Base-by-base conservation (phyloP, 2,797 vertebrate genomes). In the Petrocephalus sullivani region DNA sequence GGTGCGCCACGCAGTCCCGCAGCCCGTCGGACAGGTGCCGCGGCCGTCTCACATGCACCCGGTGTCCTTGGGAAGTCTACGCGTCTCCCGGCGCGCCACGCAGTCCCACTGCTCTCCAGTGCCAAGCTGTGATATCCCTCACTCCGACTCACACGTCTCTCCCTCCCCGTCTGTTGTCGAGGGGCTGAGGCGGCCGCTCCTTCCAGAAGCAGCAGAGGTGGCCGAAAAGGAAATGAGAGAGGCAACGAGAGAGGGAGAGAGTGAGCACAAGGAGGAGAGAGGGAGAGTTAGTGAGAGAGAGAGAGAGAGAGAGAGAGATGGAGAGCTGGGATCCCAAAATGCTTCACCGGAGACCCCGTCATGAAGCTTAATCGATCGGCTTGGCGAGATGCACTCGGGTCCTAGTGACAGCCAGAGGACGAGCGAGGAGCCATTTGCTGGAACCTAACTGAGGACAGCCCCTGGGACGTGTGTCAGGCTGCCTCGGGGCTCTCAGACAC, bases 371-470 rank as follows among this genome's bases (percentile, higher is more conserved):
- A 51, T 28, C n/a, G 46, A 75, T 82, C n/a, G 61, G 57, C 19
- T 12, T 41, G 9, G 41, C 9, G 16, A 56, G 49, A 85, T 21
- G 28, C 82, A 33, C 28, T 53, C n/a, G 14, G 19, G 60, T 87
- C 21, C 51, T 28, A 51, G 60, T 86, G 85, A 86, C 53, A 75
- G 82, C 82, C 53, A 85, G 53, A 88, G 88, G 89, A 90, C 88
- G 85, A 51, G 56, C 75, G 37, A 71, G 64, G 87, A 67, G 67
- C 46, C 85, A 58, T 53, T 64, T 41, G 10, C 53, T 46, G 89
- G 95, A 95, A 95, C 92, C 95, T 94, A 95, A 94, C 93, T 91
- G 81, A 91, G 93, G 92, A 87, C 75, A 91, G 93, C 93, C 92
- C 93, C 93, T 93, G 41, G 41, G 41, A 94, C 54, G 8, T 56